phyloP scores from a whole-genome alignment of 2,797 vertebrate genomes.

The Cottoperca gobio region DNA sequence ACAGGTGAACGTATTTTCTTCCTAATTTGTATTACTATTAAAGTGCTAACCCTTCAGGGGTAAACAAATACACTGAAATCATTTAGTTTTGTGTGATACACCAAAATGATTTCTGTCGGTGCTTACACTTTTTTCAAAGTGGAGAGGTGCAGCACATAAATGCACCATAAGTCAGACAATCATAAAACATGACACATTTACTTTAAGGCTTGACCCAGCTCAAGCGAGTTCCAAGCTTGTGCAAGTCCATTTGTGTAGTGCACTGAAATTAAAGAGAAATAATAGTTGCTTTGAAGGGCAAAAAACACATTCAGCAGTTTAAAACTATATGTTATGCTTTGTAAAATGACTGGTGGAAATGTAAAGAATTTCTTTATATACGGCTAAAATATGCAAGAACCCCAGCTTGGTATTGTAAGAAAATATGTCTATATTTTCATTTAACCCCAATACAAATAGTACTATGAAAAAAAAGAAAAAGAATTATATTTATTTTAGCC shows the following conservation, averaged over 20 bases:
- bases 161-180: slow-evolving; percentile 7
- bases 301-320: slow-evolving; percentile 1
- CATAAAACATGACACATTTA: slow-evolving; percentile 1
- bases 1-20: not conserved
- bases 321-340: slow-evolving; percentile 3
- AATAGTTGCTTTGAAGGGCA: not conserved
- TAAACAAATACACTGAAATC: not conserved
- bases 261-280: not conserved
- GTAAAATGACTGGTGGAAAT: not conserved
- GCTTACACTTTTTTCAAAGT: not conserved
- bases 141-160: not conserved
- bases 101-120: too few relatives aligned
- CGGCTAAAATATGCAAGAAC: not conserved
- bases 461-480: not conserved
- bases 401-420: not conserved
- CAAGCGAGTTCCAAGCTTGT: not conserved
- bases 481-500: too few relatives aligned
- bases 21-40: not conserved
- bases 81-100: not conserved
- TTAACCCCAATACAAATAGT: not conserved
- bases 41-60: not conserved
- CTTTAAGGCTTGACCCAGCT: not conserved
- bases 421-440: not conserved
- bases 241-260: slow-evolving; percentile 13
- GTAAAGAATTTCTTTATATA: slow-evolving; percentile 3